Conservation (phyloP, 2,113 vertebrate species). For the Oryzias woworae region DNA sequence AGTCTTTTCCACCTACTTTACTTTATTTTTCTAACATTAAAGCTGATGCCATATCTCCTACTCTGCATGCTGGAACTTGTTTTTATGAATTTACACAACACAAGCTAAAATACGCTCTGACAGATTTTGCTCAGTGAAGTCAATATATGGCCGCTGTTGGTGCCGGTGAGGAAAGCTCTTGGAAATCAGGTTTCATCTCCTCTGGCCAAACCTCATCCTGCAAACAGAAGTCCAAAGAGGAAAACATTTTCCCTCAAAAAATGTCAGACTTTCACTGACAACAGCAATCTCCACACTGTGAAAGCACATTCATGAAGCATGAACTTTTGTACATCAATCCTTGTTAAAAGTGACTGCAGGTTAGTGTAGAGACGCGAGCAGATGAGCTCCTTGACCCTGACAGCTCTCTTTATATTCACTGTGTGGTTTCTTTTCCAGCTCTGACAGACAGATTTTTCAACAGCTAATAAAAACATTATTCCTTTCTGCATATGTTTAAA, state of each 20-base stretch:
- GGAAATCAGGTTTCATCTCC: constrained; percentile 40
- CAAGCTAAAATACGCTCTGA: constrained; percentile 8
- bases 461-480: constrained; percentile 22
- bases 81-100: constrained; percentile 35
- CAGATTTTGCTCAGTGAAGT: constrained; percentile 16
- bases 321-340: constrained; percentile 4
- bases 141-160: constrained; percentile 25
- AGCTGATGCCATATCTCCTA: constrained; percentile 34
- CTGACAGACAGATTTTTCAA: constrained; percentile 22
- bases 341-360: constrained; percentile 27
- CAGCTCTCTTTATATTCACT: constrained; percentile 4
- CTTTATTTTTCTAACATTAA: constrained; percentile 21
- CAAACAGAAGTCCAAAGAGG: constrained; percentile 2
- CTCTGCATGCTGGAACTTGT: constrained; percentile 28
- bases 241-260: constrained; percentile 45
- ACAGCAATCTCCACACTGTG: constrained; percentile 16
- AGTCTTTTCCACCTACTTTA: constrained; percentile 20
- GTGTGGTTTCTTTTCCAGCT: constrained; percentile 14
- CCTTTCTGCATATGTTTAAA: not conserved
- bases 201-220: constrained; percentile 38
- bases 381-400: not conserved
- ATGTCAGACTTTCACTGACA: constrained; percentile 18
- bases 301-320: constrained; percentile 5
- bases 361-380: constrained; percentile 15
- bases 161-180: constrained; percentile 30